phyloP scores from a whole-genome alignment of 2,113 vertebrate genomes.

The Nymphicus hollandicus region DNA sequence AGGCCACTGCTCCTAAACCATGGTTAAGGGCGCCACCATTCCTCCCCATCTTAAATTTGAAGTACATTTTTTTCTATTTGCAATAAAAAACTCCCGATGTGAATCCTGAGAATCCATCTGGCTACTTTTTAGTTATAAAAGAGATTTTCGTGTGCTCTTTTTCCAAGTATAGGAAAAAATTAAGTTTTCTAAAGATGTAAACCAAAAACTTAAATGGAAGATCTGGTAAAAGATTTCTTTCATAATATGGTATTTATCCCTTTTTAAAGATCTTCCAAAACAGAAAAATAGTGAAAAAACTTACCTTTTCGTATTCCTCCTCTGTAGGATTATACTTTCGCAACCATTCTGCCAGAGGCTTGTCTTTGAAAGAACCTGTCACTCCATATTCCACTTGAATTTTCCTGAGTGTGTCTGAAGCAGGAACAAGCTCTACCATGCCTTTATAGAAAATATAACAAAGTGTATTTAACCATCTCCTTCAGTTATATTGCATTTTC shows the following conservation, averaged over 20 bases:
- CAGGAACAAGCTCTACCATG: slow-evolving; percentile 96
- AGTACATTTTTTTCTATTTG: background rate
- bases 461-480: background rate
- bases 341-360: slow-evolving; percentile 96
- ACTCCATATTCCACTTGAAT: slow-evolving; percentile 98
- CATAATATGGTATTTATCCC: background rate
- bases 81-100: background rate
- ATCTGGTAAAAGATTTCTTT: background rate
- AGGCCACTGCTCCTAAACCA: background rate
- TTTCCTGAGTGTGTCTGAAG: slow-evolving; percentile 96
- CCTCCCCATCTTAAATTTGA: background rate
- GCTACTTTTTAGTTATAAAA: background rate
- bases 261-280: background rate
- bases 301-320: slow-evolving; percentile 97
- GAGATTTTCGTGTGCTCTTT: background rate
- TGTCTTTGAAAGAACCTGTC: slow-evolving; percentile 98
- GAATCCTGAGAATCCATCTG: background rate
- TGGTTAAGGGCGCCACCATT: background rate
- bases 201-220: background rate
- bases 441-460: slow-evolving; percentile 72
- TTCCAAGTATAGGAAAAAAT: background rate
- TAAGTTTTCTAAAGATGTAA: background rate
- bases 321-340: slow-evolving; percentile 97
- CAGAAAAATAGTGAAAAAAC: background rate
- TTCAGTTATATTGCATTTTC: background rate